Base-by-base conservation (phyloP, 2,888 invertebrate genomes). In the Omphaloscelis lunosa region DNA sequence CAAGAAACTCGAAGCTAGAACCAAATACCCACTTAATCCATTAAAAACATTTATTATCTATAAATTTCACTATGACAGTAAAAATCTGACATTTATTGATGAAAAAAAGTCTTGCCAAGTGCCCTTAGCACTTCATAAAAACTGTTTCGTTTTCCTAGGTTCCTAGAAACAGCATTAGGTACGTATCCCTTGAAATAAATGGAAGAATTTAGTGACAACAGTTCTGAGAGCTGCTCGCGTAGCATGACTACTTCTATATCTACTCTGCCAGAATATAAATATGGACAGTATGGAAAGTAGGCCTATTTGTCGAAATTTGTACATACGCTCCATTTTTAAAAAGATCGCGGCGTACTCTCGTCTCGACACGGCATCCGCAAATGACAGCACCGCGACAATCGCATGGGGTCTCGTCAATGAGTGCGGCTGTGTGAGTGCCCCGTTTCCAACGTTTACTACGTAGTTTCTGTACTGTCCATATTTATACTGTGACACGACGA, bases 11-110 rank as follows among this genome's bases (percentile, higher is more conserved):
- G 7, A 11, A 11, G 17, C 56, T 65, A 41, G 34, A 58, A 61
- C 15, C n/a, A 45, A 51, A 83, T 45, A 53, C 34, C 9, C 51
- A 51, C 2, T 8, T 39, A 58, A n/a, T 34, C 27, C 11, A 12
- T 20, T 3, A 51, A 69, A 67, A 72, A 45, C 45, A 11, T 27
- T 17, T 53, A 59, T 11, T 34, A 7, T 4, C 48, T 7, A 72
- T 69, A 79, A 71, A 72, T 70, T 66, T 15, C 34, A 23, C 2
- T 63, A 17, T 41, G 23, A 63, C 23, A 53, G 12, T 68, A 63
- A 76, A 81, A 76, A 66, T 61, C 23, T 0, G 83, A 83, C 78
- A 20, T 70, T 80, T 70, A 78, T 70, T 56, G 53, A 56, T 15
- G n/a, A 34, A 29, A n/a, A 41, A 63, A 77, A 59, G 27, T 70